These are phyloP conservation scores for Linyphia triangularis DNA, from an alignment of 2,888 invertebrate genomes.

Conservation along the genomic window DNA sequence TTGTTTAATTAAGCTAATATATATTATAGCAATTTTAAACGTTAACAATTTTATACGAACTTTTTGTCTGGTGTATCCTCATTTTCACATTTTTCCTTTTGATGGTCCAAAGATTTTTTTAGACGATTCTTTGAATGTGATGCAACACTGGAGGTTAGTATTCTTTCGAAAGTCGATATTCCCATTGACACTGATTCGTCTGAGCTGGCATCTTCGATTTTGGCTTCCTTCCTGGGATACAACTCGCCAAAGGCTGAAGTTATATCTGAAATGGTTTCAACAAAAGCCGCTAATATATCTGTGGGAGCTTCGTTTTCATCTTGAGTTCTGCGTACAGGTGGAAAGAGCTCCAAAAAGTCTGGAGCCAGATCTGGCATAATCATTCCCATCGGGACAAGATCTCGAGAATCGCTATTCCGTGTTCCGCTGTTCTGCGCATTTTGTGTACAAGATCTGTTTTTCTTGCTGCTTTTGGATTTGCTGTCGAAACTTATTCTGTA, in stretches of 20 bases:
- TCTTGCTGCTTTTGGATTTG: not conserved
- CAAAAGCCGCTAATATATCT: slow-evolving; percentile 62
- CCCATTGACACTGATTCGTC: slow-evolving; percentile 50
- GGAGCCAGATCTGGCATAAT: slow-evolving; percentile 47
- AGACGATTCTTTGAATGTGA: slow-evolving; percentile 16
- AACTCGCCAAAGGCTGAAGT: slow-evolving; percentile 60
- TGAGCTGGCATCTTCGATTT: slow-evolving; percentile 61
- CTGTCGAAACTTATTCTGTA: slow-evolving; percentile 56
- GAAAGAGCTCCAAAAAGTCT: slow-evolving; percentile 25
- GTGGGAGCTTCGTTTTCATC: slow-evolving; percentile 53
- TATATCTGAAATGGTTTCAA: slow-evolving; percentile 64
- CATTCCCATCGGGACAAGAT: slow-evolving; percentile 15
- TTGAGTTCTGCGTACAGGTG: slow-evolving; percentile 6
- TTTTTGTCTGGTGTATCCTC: slow-evolving; percentile 23
- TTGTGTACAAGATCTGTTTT: not conserved
- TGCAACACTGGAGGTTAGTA: slow-evolving; percentile 47
- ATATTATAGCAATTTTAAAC: no score
- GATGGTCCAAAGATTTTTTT: slow-evolving; percentile 23
- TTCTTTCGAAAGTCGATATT: slow-evolving; percentile 65
- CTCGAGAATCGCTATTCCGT: not conserved
- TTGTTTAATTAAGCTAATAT: no score
- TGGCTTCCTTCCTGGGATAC: slow-evolving; percentile 51
- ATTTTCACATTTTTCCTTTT: not conserved
- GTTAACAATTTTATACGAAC: slow-evolving; percentile 20
- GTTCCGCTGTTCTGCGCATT: not conserved